A percentile compares a stretch with the other conserved stretches of the same genome.
These are phyloP conservation scores for Xiphophorus hellerii DNA, from an alignment of 2,113 vertebrate species.

Conservation along the genomic window DNA sequence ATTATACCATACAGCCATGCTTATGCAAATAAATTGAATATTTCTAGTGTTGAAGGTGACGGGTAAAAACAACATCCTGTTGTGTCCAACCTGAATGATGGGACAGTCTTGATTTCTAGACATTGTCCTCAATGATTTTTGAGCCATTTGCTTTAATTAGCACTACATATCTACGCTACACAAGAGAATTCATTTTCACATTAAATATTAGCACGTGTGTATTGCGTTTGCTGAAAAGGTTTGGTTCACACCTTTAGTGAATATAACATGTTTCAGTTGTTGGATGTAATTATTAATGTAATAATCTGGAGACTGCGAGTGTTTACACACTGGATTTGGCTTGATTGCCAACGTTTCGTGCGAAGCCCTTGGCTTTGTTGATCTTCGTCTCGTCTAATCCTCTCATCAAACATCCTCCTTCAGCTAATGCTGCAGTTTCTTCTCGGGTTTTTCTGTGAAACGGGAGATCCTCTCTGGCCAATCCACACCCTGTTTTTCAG, in stretches of 20 bases:
- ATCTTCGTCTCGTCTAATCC: slow-evolving; percentile 36
- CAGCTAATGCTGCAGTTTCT: slow-evolving; percentile 20
- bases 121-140: neutral
- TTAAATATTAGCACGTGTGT: neutral
- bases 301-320: neutral
- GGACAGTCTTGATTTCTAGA: neutral
- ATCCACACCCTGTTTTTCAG: slow-evolving; percentile 6
- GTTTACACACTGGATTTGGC: neutral
- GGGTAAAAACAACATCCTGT: neutral
- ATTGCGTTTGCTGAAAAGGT: neutral
- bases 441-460: slow-evolving; percentile 13
- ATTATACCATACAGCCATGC: neutral
- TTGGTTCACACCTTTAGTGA: neutral
- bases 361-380: slow-evolving; percentile 6
- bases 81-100: neutral
- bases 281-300: neutral
- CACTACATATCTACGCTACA: neutral
- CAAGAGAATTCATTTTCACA: neutral
- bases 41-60: neutral
- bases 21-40: neutral
- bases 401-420: slow-evolving; percentile 26
- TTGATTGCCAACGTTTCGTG: neutral
- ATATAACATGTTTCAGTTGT: neutral
- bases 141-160: neutral
- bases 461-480: slow-evolving; percentile 34